These are phyloP conservation scores for Bathybates hornii DNA, from an alignment of 2,113 vertebrate species.

Conservation along the genomic window DNA sequence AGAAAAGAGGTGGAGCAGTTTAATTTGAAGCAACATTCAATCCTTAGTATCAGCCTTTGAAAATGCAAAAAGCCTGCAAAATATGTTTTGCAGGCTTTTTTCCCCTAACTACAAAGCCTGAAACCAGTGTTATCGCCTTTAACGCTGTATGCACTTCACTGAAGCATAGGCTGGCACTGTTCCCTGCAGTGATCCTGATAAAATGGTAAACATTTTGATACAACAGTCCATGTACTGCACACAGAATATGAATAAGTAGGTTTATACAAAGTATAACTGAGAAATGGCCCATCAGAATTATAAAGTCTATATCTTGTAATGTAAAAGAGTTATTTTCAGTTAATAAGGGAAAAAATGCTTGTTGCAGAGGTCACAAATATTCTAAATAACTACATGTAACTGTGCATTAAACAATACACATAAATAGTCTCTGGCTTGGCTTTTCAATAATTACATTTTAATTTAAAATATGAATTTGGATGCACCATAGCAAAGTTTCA, in stretches of 20 bases:
- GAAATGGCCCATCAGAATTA: background rate
- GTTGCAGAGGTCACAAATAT: background rate
- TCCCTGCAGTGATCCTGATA: background rate
- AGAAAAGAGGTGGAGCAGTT: background rate
- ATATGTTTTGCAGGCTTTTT: background rate
- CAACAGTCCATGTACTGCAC: background rate
- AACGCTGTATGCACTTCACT: background rate
- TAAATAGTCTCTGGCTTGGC: background rate
- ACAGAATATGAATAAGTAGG: background rate
- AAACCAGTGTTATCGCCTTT: background rate
- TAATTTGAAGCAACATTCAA: constrained; percentile 5
- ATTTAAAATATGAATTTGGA: background rate
- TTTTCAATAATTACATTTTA: background rate
- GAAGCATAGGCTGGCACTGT: background rate
- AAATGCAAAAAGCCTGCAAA: constrained; percentile 10
- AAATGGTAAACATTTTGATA: background rate
- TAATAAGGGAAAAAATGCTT: background rate
- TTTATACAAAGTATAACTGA: background rate
- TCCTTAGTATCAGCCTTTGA: background rate
- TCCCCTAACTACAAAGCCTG: background rate
- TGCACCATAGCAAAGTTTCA: background rate
- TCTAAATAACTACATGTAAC: background rate
- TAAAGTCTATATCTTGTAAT: background rate
- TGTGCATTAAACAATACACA: background rate
- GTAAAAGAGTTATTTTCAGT: background rate